Percentiles rank a stretch among this genome's conserved stretches.
phyloP scores from a whole-genome alignment of 2,888 invertebrate species.

The Pseudococcus jackbeardsleyi region DNA sequence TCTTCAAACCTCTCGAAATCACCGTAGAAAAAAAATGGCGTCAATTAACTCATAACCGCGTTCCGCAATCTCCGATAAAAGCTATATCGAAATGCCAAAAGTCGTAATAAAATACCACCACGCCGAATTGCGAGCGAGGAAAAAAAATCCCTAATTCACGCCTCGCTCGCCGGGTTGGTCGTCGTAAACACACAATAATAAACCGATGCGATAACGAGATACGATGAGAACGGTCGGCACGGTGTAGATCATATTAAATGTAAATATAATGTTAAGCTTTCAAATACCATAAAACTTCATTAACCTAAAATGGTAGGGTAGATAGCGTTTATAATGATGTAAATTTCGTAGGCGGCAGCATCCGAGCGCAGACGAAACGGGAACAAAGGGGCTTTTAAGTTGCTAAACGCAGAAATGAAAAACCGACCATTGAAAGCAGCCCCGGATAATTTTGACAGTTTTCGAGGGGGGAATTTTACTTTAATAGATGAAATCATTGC shows the following conservation, averaged over 20 bases:
- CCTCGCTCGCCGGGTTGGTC: neutral
- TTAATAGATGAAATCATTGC: slow-evolving; percentile 64
- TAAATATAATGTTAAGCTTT: slow-evolving; percentile 56
- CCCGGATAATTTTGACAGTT: slow-evolving; percentile 61
- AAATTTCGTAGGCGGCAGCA: slow-evolving; percentile 37
- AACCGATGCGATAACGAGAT: slow-evolving; percentile 32
- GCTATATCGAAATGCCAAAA: neutral
- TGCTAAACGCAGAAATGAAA: slow-evolving; percentile 61
- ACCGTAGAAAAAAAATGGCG: neutral
- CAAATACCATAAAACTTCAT: slow-evolving; percentile 63
- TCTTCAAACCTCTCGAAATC: no score
- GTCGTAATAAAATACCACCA: neutral
- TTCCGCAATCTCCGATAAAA: neutral
- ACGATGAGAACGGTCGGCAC: neutral
- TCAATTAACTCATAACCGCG: neutral
- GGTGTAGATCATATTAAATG: slow-evolving; percentile 41
- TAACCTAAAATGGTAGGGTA: slow-evolving; percentile 56
- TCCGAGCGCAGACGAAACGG: slow-evolving; percentile 21
- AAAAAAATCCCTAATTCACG: neutral
- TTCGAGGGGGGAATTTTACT: slow-evolving; percentile 56
- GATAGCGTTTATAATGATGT: slow-evolving; percentile 58
- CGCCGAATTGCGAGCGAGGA: neutral
- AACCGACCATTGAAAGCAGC: slow-evolving; percentile 57
- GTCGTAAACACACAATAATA: slow-evolving; percentile 28
- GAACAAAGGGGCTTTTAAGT: slow-evolving; percentile 58